A percentile compares a stretch with the other conserved stretches of the same genome.
Evolutionary conservation across 2,888 invertebrate genomes (phyloP).

Genomic region (Nomada ferruginata): DNA sequence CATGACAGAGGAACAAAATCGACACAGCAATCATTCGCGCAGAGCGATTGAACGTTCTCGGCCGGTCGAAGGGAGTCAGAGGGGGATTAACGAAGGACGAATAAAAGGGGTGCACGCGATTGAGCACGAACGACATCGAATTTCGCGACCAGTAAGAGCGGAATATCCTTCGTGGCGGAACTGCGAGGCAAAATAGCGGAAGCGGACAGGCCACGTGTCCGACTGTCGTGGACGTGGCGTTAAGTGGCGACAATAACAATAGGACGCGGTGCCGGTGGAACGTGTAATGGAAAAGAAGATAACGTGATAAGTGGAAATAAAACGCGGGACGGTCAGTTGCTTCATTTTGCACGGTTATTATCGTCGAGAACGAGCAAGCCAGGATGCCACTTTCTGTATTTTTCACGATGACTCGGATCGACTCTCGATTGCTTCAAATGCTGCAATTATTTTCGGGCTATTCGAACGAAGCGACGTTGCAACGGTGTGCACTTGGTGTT

Average conservation of each 20-base stretch:
- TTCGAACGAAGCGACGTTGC: not conserved
- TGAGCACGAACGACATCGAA: slow-evolving; percentile 42
- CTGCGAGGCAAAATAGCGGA: slow-evolving; percentile 52
- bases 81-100: slow-evolving; percentile 31
- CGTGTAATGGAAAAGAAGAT: slow-evolving; percentile 60
- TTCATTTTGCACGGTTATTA: slow-evolving; percentile 56
- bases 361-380: slow-evolving; percentile 31
- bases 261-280: slow-evolving; percentile 55
- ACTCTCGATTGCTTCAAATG: not conserved
- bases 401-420: not conserved
- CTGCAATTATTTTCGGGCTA: slow-evolving; percentile 7
- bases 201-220: slow-evolving; percentile 14
- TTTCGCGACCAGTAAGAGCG: slow-evolving; percentile 49
- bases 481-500: too few relatives aligned
- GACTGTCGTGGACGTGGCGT: slow-evolving; percentile 44
- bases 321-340: slow-evolving; percentile 53
- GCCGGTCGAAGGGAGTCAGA: not conserved
- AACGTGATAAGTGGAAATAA: slow-evolving; percentile 67
- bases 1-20: not conserved
- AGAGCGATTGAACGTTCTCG: slow-evolving; percentile 1
- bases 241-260: slow-evolving; percentile 65
- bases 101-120: slow-evolving; percentile 24
- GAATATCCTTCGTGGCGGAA: slow-evolving; percentile 34
- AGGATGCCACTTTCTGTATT: slow-evolving; percentile 9
- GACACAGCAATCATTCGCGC: not conserved